Conservation (phyloP, 2,888 invertebrate species). For the Margaritifera margaritifera region DNA sequence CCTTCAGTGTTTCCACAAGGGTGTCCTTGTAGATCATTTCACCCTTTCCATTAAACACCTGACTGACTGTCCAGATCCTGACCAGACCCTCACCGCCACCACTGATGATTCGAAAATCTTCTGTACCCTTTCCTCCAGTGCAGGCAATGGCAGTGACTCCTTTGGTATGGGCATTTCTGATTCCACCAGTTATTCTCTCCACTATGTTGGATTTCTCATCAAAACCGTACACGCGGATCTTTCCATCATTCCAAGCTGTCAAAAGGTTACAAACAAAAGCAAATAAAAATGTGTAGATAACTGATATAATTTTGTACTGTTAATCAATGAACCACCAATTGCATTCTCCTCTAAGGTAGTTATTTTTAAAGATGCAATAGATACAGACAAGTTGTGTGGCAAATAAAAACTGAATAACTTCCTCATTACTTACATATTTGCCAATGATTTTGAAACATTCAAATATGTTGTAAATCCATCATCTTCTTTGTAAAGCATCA, state of each 20-base stretch:
- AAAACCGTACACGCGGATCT: slow-evolving; percentile 71
- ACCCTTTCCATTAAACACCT: slow-evolving; percentile 34
- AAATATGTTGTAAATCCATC: too few species aligned
- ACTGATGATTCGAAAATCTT: slow-evolving; percentile 79
- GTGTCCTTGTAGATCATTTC: slow-evolving; percentile 27
- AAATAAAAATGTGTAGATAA: background rate
- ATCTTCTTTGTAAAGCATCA: too few species aligned
- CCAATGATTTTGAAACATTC: too few species aligned
- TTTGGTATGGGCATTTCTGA: slow-evolving; percentile 91
- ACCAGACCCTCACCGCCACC: slow-evolving; percentile 93
- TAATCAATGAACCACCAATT: too few species aligned
- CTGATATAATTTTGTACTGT: too few species aligned
- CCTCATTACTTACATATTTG: too few species aligned
- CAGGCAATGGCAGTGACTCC: slow-evolving; percentile 88
- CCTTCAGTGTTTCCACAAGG: slow-evolving; percentile 79
- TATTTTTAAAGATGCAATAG: too few species aligned
- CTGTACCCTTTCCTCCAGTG: slow-evolving; percentile 73
- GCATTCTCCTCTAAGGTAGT: too few species aligned
- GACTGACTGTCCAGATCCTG: slow-evolving; percentile 63
- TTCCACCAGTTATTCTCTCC: slow-evolving; percentile 78
- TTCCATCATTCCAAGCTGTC: slow-evolving; percentile 75
- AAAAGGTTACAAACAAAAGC: slow-evolving; percentile 5
- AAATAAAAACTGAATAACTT: too few species aligned
- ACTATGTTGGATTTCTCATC: slow-evolving; percentile 78
- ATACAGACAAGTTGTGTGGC: too few species aligned